Evolutionary conservation across 2,113 vertebrate genomes (phyloP).

Genomic region (Pao palembangensis): DNA sequence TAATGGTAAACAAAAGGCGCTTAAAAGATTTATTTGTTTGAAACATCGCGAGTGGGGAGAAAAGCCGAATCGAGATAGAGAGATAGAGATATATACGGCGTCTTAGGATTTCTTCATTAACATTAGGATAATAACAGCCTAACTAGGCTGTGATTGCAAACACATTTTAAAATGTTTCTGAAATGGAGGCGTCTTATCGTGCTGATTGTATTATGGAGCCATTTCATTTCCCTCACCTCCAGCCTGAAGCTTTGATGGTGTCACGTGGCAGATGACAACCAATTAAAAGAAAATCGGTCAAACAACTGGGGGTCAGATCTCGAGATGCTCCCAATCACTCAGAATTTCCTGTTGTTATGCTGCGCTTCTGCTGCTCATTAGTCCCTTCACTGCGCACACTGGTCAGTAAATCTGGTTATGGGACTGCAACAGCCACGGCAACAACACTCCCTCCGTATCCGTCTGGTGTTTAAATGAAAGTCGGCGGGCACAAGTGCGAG

Average conservation of each 20-base stretch:
- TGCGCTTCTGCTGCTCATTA: slow-evolving; percentile 50
- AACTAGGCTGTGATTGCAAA: slow-evolving; percentile 52
- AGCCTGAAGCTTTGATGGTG: slow-evolving; percentile 63
- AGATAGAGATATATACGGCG: no score
- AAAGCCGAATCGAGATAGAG: background rate
- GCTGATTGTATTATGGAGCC: slow-evolving; percentile 40
- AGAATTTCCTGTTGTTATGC: slow-evolving; percentile 67
- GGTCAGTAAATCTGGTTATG: slow-evolving; percentile 25
- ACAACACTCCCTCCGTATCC: slow-evolving; percentile 26
- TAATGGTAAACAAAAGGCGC: slow-evolving; percentile 1
- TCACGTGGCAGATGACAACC: slow-evolving; percentile 70
- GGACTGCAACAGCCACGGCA: background rate
- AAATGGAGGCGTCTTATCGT: slow-evolving; percentile 37
- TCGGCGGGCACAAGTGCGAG: slow-evolving; percentile 23
- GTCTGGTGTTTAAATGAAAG: slow-evolving; percentile 33
- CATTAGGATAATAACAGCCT: slow-evolving; percentile 43
- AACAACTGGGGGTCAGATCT: slow-evolving; percentile 74
- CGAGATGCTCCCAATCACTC: slow-evolving; percentile 73
- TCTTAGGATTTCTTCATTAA: slow-evolving; percentile 38
- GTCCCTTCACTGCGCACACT: slow-evolving; percentile 39
- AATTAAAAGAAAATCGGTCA: slow-evolving; percentile 74
- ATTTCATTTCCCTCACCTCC: slow-evolving; percentile 62
- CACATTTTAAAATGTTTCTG: slow-evolving; percentile 41
- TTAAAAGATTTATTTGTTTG: background rate
- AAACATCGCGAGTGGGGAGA: slow-evolving; percentile 2